Conservation (phyloP, 1,140 invertebrate species). For the Rhopalosiphum maidis region DNA sequence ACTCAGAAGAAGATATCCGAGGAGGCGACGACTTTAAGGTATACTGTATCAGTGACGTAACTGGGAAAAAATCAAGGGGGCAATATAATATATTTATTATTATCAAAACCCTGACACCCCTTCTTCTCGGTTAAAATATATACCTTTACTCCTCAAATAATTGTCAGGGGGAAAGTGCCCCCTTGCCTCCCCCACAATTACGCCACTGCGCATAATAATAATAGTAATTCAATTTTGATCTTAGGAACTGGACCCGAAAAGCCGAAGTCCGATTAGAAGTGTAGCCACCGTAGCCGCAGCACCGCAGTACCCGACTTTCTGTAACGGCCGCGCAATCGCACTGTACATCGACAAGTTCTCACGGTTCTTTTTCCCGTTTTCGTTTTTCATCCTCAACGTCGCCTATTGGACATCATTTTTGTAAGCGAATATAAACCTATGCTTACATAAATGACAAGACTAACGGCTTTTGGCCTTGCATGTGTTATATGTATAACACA, state of each 20-base stretch:
- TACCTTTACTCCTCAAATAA: too few species aligned
- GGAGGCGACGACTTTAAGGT: constrained; percentile 76
- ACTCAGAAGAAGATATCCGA: constrained; percentile 82
- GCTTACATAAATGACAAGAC: too few species aligned
- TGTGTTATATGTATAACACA: neutral
- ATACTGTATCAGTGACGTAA: neutral
- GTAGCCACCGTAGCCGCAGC: constrained; percentile 59
- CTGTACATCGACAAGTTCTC: constrained; percentile 86
- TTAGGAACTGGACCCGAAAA: constrained; percentile 65
- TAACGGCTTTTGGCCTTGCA: neutral
- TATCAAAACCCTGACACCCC: too few species aligned
- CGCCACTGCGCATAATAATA: neutral
- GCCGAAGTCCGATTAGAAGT: constrained; percentile 62
- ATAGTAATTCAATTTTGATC: constrained; percentile 47
- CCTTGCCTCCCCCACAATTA: too few species aligned
- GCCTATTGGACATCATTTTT: constrained; percentile 86
- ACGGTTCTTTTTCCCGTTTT: constrained; percentile 86
- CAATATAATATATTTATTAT: too few species aligned
- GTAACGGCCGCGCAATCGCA: constrained; percentile 82
- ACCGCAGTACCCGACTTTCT: constrained; percentile 84
- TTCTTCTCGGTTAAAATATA: too few species aligned
- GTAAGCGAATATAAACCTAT: neutral
- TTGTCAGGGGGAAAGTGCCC: too few species aligned
- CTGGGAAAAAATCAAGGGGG: too few species aligned
- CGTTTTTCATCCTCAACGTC: constrained; percentile 85